Conservation (phyloP, 2,888 invertebrate genomes). For the Volucella inanis region DNA sequence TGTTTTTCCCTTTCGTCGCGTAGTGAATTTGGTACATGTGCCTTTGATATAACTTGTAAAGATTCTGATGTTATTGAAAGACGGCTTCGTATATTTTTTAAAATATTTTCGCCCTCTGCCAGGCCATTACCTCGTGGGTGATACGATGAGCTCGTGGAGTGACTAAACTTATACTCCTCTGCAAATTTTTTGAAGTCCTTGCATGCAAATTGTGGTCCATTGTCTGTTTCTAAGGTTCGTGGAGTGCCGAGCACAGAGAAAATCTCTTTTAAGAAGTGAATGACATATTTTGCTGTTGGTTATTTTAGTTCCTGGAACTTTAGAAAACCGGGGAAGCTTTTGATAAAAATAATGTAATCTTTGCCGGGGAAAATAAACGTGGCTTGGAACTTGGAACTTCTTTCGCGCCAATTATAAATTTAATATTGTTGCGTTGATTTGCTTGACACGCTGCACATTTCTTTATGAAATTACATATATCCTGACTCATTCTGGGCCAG, state of each 20-base stretch:
- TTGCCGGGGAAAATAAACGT: not conserved
- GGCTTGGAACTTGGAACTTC: not conserved
- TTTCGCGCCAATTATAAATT: not conserved
- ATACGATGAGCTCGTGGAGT: not conserved
- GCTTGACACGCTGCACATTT: conserved; percentile 4
- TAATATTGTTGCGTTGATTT: not conserved
- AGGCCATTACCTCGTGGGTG: not conserved
- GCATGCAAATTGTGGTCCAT: conserved; percentile 2
- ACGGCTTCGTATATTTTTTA: not conserved
- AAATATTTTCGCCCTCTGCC: not conserved
- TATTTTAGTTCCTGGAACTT: not conserved
- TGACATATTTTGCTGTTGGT: not conserved
- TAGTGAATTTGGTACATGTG: not conserved
- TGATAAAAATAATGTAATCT: not conserved
- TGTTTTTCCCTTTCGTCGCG: too few relatives aligned
- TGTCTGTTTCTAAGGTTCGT: not conserved
- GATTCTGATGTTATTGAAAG: not conserved
- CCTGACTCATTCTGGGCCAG: not conserved
- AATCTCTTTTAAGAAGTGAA: too few relatives aligned
- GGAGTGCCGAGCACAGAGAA: not conserved
- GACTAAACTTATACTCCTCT: not conserved
- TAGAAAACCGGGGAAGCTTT: not conserved
- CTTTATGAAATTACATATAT: not conserved
- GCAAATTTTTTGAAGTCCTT: too few relatives aligned
- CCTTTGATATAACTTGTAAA: not conserved